These are phyloP conservation scores for Doryteuthis pealeii DNA, from an alignment of 1,140 invertebrate genomes.

Conservation along the genomic window DNA sequence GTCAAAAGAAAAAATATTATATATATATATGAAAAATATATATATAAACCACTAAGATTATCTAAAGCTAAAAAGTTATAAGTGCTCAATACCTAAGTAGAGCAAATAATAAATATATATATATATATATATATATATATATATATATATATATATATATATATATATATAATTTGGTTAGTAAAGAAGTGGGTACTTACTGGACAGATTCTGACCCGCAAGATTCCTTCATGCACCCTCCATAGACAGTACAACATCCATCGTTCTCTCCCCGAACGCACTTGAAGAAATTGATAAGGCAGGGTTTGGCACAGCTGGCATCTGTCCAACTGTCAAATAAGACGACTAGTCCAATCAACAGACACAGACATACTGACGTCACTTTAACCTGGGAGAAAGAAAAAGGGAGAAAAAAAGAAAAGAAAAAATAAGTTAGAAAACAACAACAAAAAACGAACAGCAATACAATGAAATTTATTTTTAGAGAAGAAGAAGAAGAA, in stretches of 20 bases:
- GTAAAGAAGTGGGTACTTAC: not conserved
- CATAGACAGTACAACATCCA: not conserved
- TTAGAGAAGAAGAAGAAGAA: too few species aligned
- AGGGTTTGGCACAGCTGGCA: not conserved
- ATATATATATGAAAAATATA: too few species aligned
- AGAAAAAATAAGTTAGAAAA: not conserved
- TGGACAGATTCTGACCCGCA: not conserved
- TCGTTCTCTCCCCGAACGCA: not conserved
- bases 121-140: too few species aligned
- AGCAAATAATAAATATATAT: too few species aligned
- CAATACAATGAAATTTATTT: too few species aligned
- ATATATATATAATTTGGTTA: too few species aligned
- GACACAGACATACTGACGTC: not conserved
- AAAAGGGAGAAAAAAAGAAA: not conserved
- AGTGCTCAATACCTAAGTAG: too few species aligned
- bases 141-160: too few species aligned
- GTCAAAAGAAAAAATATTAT: too few species aligned
- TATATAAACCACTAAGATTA: too few species aligned
- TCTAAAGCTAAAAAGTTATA: too few species aligned
- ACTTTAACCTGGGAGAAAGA: conserved; percentile 1
- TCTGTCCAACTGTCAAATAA: not conserved
- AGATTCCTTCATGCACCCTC: not conserved
- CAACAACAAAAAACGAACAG: not conserved
- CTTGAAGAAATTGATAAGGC: not conserved
- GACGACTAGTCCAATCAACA: not conserved